Conservation (phyloP, 2,797 vertebrate species). For the Argyrosomus regius region DNA sequence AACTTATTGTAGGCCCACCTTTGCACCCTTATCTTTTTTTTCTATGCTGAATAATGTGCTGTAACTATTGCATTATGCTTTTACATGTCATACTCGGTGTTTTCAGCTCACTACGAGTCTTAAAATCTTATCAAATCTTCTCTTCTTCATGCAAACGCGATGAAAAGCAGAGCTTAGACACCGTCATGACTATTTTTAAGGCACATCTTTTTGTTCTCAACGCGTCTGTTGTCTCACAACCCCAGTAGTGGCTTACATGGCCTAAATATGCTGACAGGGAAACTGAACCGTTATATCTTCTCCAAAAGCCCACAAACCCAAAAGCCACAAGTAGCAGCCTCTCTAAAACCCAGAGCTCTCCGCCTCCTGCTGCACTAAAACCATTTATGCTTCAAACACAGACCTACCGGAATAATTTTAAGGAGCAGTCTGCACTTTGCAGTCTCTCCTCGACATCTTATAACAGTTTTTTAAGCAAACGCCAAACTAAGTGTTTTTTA, state of each 20-base stretch:
- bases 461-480: constrained; percentile 42
- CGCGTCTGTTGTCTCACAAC: constrained; percentile 73
- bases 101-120: not conserved
- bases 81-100: not conserved
- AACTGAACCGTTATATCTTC: constrained; percentile 84
- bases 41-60: not conserved
- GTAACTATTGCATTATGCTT: not conserved
- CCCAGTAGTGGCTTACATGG: constrained; percentile 81
- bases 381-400: constrained; percentile 62
- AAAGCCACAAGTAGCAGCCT: constrained; percentile 86
- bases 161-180: not conserved
- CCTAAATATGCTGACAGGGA: constrained; percentile 85
- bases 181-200: constrained; percentile 57
- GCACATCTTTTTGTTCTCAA: constrained; percentile 29
- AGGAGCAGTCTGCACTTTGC: constrained; percentile 45
- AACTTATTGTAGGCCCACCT: too few relatives aligned
- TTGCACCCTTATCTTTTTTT: too few relatives aligned
- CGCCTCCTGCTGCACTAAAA: constrained; percentile 61
- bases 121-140: not conserved
- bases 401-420: constrained; percentile 53
- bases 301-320: constrained; percentile 86
- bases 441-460: constrained; percentile 30
- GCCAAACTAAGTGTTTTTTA: constrained; percentile 51
- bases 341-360: constrained; percentile 63
- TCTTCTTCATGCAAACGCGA: constrained; percentile 5